phyloP scores from a whole-genome alignment of 2,888 invertebrate species.

The Spilosoma lubricipeda region DNA sequence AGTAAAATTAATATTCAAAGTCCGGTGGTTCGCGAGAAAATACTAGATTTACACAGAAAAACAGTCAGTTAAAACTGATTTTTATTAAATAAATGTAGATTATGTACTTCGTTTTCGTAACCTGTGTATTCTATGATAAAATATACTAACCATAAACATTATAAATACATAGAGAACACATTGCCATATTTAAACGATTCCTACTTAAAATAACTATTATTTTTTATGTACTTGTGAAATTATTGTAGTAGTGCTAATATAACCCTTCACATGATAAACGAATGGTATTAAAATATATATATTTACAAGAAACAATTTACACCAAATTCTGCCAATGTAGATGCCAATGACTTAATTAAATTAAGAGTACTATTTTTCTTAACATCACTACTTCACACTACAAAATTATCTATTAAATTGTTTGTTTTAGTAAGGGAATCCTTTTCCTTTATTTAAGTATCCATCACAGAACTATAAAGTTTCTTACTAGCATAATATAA shows the following conservation, averaged over 20 bases:
- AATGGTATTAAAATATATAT: background rate
- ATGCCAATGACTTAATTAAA: constrained; percentile 56
- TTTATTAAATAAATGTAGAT: background rate
- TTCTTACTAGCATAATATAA: background rate
- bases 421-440: background rate
- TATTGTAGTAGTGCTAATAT: background rate
- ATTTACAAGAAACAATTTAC: constrained; percentile 34
- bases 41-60: background rate
- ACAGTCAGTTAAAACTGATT: background rate
- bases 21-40: too few species aligned
- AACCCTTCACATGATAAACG: background rate
- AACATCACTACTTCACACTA: constrained; percentile 17
- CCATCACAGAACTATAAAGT: background rate
- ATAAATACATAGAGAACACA: background rate
- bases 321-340: constrained; percentile 63
- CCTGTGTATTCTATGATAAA: background rate
- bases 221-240: background rate
- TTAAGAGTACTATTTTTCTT: constrained; percentile 44
- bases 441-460: background rate
- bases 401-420: background rate
- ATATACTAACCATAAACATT: background rate
- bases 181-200: background rate
- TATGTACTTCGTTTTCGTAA: background rate
- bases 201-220: background rate
- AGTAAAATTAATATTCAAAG: background rate